Percentiles rank a stretch among this genome's conserved stretches.
Evolutionary conservation across 2,888 invertebrate genomes (phyloP).

Genomic region (Torymus tubicola): DNA sequence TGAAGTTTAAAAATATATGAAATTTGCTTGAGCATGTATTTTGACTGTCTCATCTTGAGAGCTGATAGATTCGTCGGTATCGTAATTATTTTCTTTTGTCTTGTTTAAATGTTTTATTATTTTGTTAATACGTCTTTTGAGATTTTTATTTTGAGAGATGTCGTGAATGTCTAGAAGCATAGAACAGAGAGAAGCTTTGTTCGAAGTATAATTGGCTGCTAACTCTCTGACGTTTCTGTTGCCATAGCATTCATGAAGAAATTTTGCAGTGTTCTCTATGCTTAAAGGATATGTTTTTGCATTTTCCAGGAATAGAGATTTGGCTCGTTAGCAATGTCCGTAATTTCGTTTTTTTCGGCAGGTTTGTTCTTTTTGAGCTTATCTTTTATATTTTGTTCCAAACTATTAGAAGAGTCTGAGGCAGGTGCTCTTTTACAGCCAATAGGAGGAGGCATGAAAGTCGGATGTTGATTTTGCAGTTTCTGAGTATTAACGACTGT

Average conservation of each 20-base stretch:
- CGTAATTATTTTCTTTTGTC: too few relatives aligned
- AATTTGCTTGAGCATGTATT: too few relatives aligned
- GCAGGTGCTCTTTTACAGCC: not conserved
- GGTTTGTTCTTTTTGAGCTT: too few relatives aligned
- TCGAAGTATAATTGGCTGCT: not conserved
- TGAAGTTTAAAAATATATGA: too few relatives aligned
- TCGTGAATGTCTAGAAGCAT: not conserved
- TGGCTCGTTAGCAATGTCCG: not conserved
- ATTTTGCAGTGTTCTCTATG: not conserved
- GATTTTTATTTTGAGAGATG: too few relatives aligned
- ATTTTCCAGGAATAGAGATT: not conserved
- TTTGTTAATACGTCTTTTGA: too few relatives aligned
- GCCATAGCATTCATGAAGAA: not conserved
- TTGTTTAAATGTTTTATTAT: too few relatives aligned
- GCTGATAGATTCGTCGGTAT: too few relatives aligned
- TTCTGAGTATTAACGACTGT: not conserved
- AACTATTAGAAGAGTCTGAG: not conserved
- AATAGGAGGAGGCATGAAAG: not conserved
- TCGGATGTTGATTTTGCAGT: not conserved
- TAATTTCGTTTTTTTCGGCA: too few relatives aligned
- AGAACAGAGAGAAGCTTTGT: not conserved
- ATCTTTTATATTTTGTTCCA: too few relatives aligned
- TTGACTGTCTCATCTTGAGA: too few relatives aligned
- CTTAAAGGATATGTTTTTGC: constrained; percentile 4
- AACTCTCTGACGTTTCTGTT: not conserved